phyloP scores from a whole-genome alignment of 2,888 invertebrate species.

The Hirtodrosophila cameraria region DNA sequence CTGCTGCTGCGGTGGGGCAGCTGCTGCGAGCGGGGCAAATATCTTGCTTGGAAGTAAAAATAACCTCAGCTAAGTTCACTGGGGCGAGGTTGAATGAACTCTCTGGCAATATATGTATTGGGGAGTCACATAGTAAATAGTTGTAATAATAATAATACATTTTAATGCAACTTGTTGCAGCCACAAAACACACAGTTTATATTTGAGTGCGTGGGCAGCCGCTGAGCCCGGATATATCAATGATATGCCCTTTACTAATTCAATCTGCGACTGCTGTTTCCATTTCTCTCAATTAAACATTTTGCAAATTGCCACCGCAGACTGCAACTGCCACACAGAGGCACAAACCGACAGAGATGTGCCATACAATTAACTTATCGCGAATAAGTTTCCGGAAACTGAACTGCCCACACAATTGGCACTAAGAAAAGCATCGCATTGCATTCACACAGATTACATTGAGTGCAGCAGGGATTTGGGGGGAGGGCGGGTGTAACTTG shows the following conservation, averaged over 20 bases:
- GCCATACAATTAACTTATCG: conserved; percentile 77
- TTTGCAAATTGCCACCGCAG: conserved; percentile 38
- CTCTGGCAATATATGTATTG: conserved; percentile 50
- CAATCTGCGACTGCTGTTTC: conserved; percentile 61
- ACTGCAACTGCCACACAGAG: conserved; percentile 21
- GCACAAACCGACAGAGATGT: neutral
- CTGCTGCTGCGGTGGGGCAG: conserved; percentile 19
- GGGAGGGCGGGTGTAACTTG: neutral
- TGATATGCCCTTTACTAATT: conserved; percentile 66
- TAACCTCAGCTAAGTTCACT: conserved; percentile 84
- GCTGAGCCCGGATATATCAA: conserved; percentile 76
- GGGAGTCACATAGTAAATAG: conserved; percentile 31
- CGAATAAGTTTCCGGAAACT: conserved; percentile 74
- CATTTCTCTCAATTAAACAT: conserved; percentile 72
- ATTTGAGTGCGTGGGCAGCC: conserved; percentile 42
- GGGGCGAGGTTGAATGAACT: conserved; percentile 85
- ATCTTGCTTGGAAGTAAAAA: conserved; percentile 79
- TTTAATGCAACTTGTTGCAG: conserved; percentile 51
- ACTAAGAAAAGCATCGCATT: conserved; percentile 36
- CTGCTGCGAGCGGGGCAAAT: conserved; percentile 7
- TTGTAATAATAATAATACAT: too few relatives aligned
- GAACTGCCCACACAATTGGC: conserved; percentile 69
- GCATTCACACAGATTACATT: conserved; percentile 7
- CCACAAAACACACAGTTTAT: conserved; percentile 1
- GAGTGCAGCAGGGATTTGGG: neutral